Evolutionary conservation across 2,113 vertebrate species (phyloP).

Genomic region (Forbesichthys agassizii): DNA sequence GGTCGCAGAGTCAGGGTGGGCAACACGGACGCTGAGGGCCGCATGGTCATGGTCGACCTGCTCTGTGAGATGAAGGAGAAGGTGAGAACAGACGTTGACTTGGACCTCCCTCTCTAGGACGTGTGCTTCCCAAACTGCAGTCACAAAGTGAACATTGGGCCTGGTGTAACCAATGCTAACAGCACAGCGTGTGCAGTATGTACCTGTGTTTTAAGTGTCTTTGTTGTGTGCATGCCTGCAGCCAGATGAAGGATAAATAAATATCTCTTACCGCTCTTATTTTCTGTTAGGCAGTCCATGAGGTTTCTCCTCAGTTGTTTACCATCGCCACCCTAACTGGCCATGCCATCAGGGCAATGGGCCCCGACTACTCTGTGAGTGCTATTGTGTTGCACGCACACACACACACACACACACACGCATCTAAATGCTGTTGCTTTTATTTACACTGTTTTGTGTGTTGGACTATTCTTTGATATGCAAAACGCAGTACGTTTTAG

Average conservation of each 20-base stretch:
- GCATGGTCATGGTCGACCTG: conserved; percentile 83
- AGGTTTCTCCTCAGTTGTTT: conserved; percentile 73
- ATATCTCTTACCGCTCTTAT: neutral
- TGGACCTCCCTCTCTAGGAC: neutral
- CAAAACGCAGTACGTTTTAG: neutral
- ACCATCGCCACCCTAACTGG: conserved; percentile 83
- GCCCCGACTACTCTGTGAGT: conserved; percentile 80
- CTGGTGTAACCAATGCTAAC: no score
- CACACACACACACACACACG: neutral
- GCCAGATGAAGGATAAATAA: no score
- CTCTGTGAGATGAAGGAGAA: conserved; percentile 84
- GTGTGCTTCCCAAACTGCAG: neutral
- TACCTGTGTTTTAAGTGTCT: no score
- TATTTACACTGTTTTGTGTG: neutral
- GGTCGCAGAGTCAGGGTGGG: conserved; percentile 78
- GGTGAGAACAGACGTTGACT: conserved; percentile 48
- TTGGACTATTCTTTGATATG: neutral
- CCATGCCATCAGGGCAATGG: conserved; percentile 82
- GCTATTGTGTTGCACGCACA: neutral
- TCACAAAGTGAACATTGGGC: no score
- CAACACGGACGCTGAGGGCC: conserved; percentile 83
- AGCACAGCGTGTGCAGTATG: no score
- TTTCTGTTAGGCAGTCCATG: conserved; percentile 63
- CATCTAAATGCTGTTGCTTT: neutral
- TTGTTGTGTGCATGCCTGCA: no score